Evolutionary conservation across 2,888 invertebrate genomes (phyloP), one percentile per base, ranked within the genome.

Genomic region (Cyrtodaria siliqua): DNA sequence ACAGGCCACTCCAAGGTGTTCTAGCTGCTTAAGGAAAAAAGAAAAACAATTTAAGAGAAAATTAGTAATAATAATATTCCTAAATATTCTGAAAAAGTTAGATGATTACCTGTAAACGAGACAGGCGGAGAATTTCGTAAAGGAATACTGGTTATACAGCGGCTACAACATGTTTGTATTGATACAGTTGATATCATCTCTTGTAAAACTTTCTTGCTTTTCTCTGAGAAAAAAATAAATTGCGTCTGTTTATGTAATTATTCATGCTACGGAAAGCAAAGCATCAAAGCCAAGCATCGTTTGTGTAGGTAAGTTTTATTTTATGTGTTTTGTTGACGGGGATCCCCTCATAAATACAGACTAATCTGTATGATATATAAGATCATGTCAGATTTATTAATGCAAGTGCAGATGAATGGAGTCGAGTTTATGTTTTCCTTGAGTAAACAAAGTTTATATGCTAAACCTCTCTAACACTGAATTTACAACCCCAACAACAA

Each of bases 231-330:
- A 33, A 33, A 33, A 33, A 33, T n/a, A 33, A 53, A 20, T 44
- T 27, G 16, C 8, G 49, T 64, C 64, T 71, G 71, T 71, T 71
- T 71, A 71, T 71, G 53, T 59, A 71, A 71, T 71, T 60, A 69
- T 47, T 55, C 49, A 55, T 33, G 55, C 27, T 56, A 44, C 47
- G 27, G 44, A 38, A 62, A 53, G 44, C 47, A 47, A 44, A 60
- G 53, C 18, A 27, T 18, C 40, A 38, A 62, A 53, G 44, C 47
- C 29, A 44, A 60, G 53, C 33, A 33, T 33, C 33, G 49, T 38
- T 20, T 52, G 64, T 59, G 64, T 60, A 33, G 49, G 60, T 71
- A 27, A 24, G 47, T 64, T 71, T 71, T 57, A 71, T 29, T 64
- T 71, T 71, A 71, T 71, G 71, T 47, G 57, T 64, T 64, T 44